Evolutionary conservation across 2,888 invertebrate genomes (phyloP).

Genomic region (Proisotoma minuta): DNA sequence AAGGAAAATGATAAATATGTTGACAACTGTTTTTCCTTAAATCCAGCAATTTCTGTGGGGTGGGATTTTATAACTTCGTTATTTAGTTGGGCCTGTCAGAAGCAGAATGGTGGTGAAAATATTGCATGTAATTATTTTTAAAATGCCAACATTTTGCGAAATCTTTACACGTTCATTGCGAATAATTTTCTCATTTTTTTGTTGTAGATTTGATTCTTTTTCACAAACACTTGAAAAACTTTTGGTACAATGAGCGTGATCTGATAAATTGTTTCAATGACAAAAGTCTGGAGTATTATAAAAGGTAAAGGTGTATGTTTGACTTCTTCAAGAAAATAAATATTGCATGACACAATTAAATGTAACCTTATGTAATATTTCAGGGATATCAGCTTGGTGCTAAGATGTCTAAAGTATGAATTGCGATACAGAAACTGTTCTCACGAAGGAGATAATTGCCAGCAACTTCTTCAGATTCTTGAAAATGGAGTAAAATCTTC

Average conservation of each 20-base stretch:
- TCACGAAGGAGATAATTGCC: neutral
- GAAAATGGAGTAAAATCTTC: conserved; percentile 1
- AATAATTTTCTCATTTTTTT: neutral
- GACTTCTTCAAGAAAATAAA: neutral
- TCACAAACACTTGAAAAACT: neutral
- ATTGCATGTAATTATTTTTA: too few species aligned
- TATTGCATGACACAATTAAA: neutral
- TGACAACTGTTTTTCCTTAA: conserved; percentile 4
- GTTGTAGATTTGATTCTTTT: conserved; percentile 7
- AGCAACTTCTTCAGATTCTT: neutral
- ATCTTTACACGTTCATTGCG: too few species aligned
- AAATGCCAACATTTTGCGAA: too few species aligned
- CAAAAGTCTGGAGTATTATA: conserved; percentile 8
- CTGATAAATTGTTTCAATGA: conserved; percentile 7
- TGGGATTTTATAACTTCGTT: conserved; percentile 12
- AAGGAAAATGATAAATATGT: conserved; percentile 3
- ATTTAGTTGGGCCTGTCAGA: conserved; percentile 7
- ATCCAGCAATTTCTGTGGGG: conserved; percentile 10
- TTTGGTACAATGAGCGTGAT: conserved; percentile 6
- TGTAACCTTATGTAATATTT: neutral
- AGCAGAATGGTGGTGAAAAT: conserved; percentile 3
- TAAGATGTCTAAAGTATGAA: conserved; percentile 6
- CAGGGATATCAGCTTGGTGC: conserved; percentile 10
- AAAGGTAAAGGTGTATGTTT: conserved; percentile 6
- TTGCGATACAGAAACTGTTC: conserved; percentile 3